Percentiles rank a stretch among this genome's conserved stretches.
Conservation (phyloP, 1,140 invertebrate genomes). For the Ips nitidus region DNA sequence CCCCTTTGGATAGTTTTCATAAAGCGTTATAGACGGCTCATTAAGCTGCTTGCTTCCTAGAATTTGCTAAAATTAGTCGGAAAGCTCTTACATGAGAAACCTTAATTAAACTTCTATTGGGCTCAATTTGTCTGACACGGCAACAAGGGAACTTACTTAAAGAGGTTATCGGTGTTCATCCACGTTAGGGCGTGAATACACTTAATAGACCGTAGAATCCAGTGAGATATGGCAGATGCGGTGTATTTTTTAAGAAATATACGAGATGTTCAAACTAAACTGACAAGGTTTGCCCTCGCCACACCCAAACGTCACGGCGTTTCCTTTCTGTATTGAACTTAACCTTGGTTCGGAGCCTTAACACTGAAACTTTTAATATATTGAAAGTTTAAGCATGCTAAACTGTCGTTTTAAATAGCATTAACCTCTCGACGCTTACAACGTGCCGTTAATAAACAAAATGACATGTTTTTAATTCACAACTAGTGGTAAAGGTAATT, state of each 20-base stretch:
- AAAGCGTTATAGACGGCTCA: slow-evolving; percentile 3
- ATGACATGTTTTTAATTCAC: slow-evolving; percentile 1
- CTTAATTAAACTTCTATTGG: background rate
- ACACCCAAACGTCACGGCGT: background rate
- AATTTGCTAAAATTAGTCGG: background rate
- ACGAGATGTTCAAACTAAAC: background rate
- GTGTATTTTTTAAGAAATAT: too few relatives aligned
- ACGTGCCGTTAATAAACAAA: background rate
- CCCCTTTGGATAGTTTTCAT: background rate
- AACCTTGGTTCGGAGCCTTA: background rate
- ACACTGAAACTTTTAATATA: slow-evolving; percentile 3
- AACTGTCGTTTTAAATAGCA: slow-evolving; percentile 3
- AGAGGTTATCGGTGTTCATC: background rate
- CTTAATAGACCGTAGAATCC: background rate
- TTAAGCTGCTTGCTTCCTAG: background rate
- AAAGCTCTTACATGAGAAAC: background rate
- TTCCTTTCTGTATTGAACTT: background rate
- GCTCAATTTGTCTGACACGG: background rate
- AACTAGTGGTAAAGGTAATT: background rate
- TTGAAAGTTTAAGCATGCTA: slow-evolving; percentile 4
- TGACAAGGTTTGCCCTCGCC: background rate
- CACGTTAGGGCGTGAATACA: background rate
- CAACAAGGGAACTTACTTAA: background rate
- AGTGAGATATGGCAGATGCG: background rate
- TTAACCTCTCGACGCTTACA: background rate